Evolutionary conservation across 1,140 invertebrate species (phyloP), one percentile per base, ranked within the genome.

Genomic region (Charaxes varanes): DNA sequence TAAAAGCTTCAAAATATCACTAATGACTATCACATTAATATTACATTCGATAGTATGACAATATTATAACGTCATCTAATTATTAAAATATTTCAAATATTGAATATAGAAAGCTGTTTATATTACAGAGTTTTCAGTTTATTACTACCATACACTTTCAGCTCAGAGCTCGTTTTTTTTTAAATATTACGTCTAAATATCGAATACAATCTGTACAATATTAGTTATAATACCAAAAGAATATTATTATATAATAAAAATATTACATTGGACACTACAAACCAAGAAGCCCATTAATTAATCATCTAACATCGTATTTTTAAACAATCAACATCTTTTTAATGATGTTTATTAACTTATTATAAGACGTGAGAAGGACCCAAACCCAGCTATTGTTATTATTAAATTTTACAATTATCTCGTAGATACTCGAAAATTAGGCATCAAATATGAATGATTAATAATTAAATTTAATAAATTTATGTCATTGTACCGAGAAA

Each of bases 131-230:
- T 30, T 49, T 42, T 47, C 18, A 38, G 45, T 52, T 72, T 72
- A 72, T 72, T 72, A 72, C 65, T 72, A 69, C 23, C 38, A 67
- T 69, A 72, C 68, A 72, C 68, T 56, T 60, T 52, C 33, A 62
- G 64, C 64, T 51, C 46, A 24, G 21, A 40, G 67, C 64, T 53
- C 12, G 16, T 42, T 18, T 24, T 21, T 30, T 24, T 23, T 22
- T n/a, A n/a, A n/a, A 7, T 33, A 19, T 15, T 35, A 30, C 4
- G 15, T 28, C 21, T 40, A 27, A 17, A 22, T 15, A 15, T 12
- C n/a, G 21, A 26, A 22, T 7, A 7, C 21, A 3, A 22, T 22
- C 8, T 22, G 8, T 44, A 47, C 22, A 14, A 38, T 22, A 42
- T 35, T 34, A 8, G 31, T 15, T 14, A 31, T 31, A 27, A 26